These are phyloP conservation scores for Cephus runcator DNA, from an alignment of 2,888 invertebrate species.

Conservation along the genomic window DNA sequence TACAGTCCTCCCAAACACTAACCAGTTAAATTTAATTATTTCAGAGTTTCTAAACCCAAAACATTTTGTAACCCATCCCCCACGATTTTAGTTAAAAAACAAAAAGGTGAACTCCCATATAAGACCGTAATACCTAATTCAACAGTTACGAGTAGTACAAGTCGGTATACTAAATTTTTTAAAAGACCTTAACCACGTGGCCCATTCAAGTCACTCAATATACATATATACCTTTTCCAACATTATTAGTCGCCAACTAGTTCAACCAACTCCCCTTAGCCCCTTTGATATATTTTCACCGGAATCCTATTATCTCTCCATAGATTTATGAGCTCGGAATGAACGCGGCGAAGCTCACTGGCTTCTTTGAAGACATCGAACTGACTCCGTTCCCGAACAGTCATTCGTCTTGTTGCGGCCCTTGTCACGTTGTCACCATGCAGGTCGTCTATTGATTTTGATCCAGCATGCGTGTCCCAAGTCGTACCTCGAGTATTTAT, in stretches of 20 bases:
- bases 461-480: background rate
- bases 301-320: background rate
- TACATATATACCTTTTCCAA: background rate
- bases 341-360: background rate
- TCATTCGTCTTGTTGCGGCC: background rate
- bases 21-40: no score
- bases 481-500: background rate
- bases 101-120: no score
- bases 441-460: background rate
- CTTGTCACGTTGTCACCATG: background rate
- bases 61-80: no score
- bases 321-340: background rate
- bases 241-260: background rate
- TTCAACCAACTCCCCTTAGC: background rate
- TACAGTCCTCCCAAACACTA: no score
- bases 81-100: no score
- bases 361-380: background rate
- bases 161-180: no score
- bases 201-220: no score
- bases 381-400: background rate
- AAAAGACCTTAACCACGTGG: no score
- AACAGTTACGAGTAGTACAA: no score
- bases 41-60: no score
- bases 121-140: no score
- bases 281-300: background rate